Base-by-base conservation (phyloP, 2,888 invertebrate species). In the Neria commutata region DNA sequence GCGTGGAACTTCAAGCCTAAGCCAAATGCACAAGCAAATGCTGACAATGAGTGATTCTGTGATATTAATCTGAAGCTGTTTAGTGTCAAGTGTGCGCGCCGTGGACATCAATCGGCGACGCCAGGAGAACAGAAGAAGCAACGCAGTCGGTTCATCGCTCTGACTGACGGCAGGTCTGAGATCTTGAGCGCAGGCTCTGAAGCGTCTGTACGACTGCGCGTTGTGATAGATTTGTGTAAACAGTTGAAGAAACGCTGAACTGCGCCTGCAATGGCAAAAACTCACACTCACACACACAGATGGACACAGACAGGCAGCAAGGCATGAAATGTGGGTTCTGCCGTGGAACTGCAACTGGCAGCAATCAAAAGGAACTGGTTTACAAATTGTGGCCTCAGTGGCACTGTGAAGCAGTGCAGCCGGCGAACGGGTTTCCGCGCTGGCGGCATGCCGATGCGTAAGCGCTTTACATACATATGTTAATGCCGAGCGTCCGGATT, bases 1-100 rank as follows among this genome's bases (percentile, higher is more conserved):
- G 21, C n/a, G n/a, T n/a, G n/a, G 29, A 29, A 11, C 29, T 29
- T 29, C 29, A 29, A n/a, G n/a, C n/a, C n/a, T n/a, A n/a, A n/a
- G n/a, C n/a, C n/a, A n/a, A n/a, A n/a, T n/a, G n/a, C n/a, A n/a
- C n/a, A n/a, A n/a, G n/a, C n/a, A n/a, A n/a, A n/a, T n/a, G 66
- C 63, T 64, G 72, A 74, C 74, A 74, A 66, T 74, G 72, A 72
- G 73, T 74, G 74, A 72, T 72, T 65, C 56, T 54, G 59, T 40
- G 54, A 62, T 72, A 72, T 72, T 74, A 71, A 74, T 72, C 74
- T 67, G 6, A 33, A 37, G 65, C 74, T 73, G 72, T 73, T 72
- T 72, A 74, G 64, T 63, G 72, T 74, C 71, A 64, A 55, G 53
- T 56, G 62, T 56, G 61, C 65, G 63, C 56, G 51, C 40, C 19